Percentiles rank a stretch among this genome's conserved stretches.
Conservation (phyloP, 2,113 vertebrate genomes). For the Turdus rufiventris region DNA sequence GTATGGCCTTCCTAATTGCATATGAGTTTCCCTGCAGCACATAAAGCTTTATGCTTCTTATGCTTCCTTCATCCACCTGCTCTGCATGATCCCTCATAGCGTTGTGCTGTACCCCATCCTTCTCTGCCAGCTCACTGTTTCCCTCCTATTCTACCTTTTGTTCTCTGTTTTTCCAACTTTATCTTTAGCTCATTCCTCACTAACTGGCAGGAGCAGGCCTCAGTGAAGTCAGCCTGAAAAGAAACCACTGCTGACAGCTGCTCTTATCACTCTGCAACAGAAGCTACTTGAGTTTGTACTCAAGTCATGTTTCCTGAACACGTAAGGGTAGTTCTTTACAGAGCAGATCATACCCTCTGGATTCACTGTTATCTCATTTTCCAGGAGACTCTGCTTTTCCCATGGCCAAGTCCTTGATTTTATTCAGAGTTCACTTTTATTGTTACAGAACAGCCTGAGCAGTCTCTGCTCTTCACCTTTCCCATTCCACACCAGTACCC, state of each 20-base stretch:
- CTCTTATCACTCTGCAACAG: not conserved
- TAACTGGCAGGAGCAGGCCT: not conserved
- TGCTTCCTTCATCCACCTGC: not conserved
- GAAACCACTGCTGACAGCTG: not conserved
- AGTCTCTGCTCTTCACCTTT: not conserved
- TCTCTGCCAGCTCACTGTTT: not conserved
- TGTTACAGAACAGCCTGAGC: not conserved
- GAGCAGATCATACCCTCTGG: not conserved
- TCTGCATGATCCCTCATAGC: not conserved
- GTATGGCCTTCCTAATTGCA: not conserved
- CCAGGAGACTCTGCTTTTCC: not conserved
- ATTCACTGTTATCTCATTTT: not conserved
- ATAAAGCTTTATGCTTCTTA: not conserved
- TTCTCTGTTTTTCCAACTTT: not conserved
- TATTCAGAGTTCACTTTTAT: not conserved
- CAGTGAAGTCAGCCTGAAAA: not conserved
- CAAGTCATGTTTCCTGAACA: not conserved
- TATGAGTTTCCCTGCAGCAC: not conserved
- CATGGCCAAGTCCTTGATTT: not conserved
- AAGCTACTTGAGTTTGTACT: not conserved
- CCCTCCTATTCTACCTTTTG: not conserved
- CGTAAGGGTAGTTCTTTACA: not conserved
- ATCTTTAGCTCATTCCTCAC: not conserved
- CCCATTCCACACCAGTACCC: not conserved
- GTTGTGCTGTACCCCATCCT: not conserved